Conservation (phyloP, 2,113 vertebrate genomes). For the Egretta garzetta region DNA sequence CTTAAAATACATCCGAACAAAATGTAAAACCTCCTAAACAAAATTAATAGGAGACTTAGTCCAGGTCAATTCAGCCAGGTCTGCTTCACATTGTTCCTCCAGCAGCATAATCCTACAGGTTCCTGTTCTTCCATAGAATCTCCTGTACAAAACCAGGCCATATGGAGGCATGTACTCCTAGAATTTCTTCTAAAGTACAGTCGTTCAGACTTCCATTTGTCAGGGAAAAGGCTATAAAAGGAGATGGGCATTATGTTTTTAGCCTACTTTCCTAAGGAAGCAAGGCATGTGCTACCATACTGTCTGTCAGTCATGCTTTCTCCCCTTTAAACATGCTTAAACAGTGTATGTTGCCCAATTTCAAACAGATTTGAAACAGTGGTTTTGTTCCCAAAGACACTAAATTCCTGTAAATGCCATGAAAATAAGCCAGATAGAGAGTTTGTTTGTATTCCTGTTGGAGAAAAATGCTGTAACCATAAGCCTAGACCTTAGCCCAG, state of each 20-base stretch:
- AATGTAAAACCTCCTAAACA: background rate
- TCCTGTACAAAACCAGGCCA: background rate
- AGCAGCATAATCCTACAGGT: background rate
- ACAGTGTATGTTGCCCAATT: background rate
- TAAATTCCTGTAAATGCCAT: background rate
- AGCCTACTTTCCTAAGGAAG: background rate
- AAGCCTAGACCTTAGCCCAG: background rate
- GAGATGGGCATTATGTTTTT: background rate
- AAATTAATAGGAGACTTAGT: background rate
- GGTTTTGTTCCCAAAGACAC: background rate
- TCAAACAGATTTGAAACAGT: background rate
- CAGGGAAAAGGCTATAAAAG: background rate
- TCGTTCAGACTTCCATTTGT: background rate
- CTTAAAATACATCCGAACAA: background rate
- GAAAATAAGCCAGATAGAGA: background rate
- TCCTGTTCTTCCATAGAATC: background rate
- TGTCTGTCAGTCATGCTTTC: background rate
- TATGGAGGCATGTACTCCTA: background rate
- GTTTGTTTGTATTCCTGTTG: background rate
- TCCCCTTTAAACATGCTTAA: background rate
- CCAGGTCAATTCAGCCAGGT: background rate
- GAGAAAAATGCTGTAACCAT: background rate
- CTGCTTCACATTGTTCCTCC: background rate
- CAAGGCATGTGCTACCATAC: background rate
- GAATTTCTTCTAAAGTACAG: background rate